phyloP scores from a whole-genome alignment of 1,140 invertebrate species.

The Drosophila athabasca region DNA sequence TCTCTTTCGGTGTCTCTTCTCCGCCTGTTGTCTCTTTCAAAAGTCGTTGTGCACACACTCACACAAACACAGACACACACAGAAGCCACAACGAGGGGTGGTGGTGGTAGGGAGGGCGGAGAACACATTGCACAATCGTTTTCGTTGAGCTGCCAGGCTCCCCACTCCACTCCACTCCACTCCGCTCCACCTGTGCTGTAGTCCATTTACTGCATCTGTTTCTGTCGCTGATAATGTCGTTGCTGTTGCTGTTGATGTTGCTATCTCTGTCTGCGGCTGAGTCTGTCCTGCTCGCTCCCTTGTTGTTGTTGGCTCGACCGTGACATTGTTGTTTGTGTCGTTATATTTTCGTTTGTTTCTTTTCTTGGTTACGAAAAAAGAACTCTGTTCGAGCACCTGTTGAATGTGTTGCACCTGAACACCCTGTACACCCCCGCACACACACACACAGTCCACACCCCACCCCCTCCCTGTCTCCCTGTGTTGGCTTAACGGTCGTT shows the following conservation, averaged over 20 bases:
- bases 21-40: conserved; percentile 30
- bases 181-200: conserved; percentile 1
- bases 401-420: conserved; percentile 73
- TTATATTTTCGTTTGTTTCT: conserved; percentile 20
- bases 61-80: conserved; percentile 9
- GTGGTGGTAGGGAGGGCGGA: not conserved
- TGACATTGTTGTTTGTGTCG: conserved; percentile 58
- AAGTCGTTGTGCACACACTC: conserved; percentile 9
- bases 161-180: no score
- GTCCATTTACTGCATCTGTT: conserved; percentile 35
- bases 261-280: conserved; percentile 32
- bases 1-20: conserved; percentile 18
- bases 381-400: conserved; percentile 71
- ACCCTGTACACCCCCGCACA: conserved; percentile 12
- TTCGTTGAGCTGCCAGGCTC: no score
- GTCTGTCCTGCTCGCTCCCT: conserved; percentile 27
- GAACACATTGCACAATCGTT: not conserved
- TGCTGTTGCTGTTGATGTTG: conserved; percentile 26
- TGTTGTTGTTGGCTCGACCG: conserved; percentile 40
- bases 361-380: conserved; percentile 45
- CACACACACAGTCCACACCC: conserved; percentile 20
- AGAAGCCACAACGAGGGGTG: no score
- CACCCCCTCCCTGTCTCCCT: conserved; percentile 3
- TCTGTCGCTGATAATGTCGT: conserved; percentile 9
- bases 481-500: conserved; percentile 36